phyloP scores from a whole-genome alignment of 1,140 invertebrate genomes.

The Teleogryllus occipitalis region DNA sequence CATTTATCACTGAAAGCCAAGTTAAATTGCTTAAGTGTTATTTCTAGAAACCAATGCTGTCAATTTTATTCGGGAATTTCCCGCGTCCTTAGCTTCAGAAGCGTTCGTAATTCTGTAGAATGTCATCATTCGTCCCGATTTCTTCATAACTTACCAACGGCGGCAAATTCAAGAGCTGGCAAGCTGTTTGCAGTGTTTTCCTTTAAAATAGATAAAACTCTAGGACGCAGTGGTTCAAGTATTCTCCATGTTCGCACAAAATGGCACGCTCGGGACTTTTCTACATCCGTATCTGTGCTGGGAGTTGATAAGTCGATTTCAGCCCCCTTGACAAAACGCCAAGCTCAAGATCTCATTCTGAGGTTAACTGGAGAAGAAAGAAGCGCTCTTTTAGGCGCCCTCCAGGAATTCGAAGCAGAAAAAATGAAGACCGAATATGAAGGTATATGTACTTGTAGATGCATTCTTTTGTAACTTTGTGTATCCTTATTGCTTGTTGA shows the following conservation, averaged over 20 bases:
- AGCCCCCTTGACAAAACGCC: conserved; percentile 47
- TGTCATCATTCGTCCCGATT: background rate
- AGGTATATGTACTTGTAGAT: conserved; percentile 43
- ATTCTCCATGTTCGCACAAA: background rate
- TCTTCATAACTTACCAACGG: background rate
- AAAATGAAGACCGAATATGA: conserved; percentile 61
- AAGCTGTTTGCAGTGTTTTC: background rate
- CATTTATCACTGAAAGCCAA: background rate
- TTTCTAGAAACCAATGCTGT: background rate
- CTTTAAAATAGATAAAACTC: background rate
- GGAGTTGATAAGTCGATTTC: conserved; percentile 9
- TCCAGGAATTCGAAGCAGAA: conserved; percentile 62
- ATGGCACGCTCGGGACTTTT: background rate
- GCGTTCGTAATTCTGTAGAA: background rate
- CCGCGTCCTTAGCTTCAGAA: background rate
- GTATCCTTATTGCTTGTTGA: too few species aligned
- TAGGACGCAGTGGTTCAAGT: background rate
- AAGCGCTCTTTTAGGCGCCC: conserved; percentile 48
- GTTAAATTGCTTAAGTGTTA: background rate
- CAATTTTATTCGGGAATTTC: background rate
- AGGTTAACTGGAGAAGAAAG: conserved; percentile 59
- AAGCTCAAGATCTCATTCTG: conserved; percentile 57
- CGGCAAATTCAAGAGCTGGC: background rate
- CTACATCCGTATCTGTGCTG: background rate
- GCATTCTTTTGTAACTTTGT: too few species aligned